Evolutionary conservation across 1,140 invertebrate genomes (phyloP).

Genomic region (Palaemon carinicauda): DNA sequence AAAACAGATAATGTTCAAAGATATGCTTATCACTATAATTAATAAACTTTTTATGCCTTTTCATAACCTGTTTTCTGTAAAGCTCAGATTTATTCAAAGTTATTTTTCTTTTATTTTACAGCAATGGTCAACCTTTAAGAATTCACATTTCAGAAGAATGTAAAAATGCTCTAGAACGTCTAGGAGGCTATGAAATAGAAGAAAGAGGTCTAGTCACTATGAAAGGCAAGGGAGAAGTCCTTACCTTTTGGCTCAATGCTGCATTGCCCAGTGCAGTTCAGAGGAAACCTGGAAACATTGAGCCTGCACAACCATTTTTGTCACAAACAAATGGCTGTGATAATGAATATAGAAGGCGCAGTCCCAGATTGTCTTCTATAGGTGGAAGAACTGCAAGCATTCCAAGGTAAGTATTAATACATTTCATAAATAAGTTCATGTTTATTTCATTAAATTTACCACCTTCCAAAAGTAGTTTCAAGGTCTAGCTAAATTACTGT

Average conservation of each 20-base stretch:
- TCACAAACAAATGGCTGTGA: background rate
- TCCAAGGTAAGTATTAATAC: background rate
- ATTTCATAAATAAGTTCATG: too few species aligned
- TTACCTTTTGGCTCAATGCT: slow-evolving; percentile 86
- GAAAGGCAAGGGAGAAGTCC: slow-evolving; percentile 85
- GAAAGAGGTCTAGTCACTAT: slow-evolving; percentile 83
- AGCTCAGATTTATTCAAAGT: too few species aligned
- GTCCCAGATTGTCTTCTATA: background rate
- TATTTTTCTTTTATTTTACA: background rate
- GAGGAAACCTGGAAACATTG: slow-evolving; percentile 11
- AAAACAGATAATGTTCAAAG: too few species aligned
- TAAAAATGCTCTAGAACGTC: slow-evolving; percentile 75
- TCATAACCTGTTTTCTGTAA: background rate
- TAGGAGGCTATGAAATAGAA: slow-evolving; percentile 84
- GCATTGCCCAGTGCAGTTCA: slow-evolving; percentile 62
- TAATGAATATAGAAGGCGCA: background rate
- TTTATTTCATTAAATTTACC: too few species aligned
- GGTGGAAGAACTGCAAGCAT: background rate
- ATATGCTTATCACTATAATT: too few species aligned
- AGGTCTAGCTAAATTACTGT: background rate
- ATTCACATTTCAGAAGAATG: slow-evolving; percentile 79
- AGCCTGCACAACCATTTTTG: background rate
- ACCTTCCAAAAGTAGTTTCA: background rate
- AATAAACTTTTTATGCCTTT: background rate
- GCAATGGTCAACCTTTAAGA: slow-evolving; percentile 73